These are phyloP conservation scores for Calosoma granatense DNA, from an alignment of 1,140 invertebrate genomes.

Conservation along the genomic window DNA sequence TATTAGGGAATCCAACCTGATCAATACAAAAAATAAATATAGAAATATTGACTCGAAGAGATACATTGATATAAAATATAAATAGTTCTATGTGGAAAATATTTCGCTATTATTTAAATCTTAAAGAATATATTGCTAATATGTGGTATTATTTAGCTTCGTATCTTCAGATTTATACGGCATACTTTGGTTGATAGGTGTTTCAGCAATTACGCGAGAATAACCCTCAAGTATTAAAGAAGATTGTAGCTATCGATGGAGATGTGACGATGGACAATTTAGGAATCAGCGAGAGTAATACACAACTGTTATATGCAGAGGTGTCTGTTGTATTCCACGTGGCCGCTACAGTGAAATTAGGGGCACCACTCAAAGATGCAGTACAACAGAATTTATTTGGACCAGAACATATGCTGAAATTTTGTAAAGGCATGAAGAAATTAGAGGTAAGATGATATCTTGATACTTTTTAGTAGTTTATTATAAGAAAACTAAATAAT, in stretches of 20 bases:
- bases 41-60: no score
- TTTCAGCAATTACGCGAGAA: neutral
- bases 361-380: constrained; percentile 51
- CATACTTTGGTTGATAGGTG: neutral
- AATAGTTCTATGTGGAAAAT: no score
- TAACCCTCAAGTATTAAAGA: constrained; percentile 20
- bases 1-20: no score
- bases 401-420: constrained; percentile 49
- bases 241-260: constrained; percentile 64
- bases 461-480: no score
- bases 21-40: no score
- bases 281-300: constrained; percentile 37
- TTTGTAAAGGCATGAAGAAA: constrained; percentile 46
- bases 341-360: constrained; percentile 57
- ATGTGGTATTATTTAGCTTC: no score
- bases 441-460: constrained; percentile 29
- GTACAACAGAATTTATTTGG: constrained; percentile 44
- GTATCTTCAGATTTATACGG: no score
- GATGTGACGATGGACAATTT: constrained; percentile 58
- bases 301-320: constrained; percentile 38
- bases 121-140: no score
- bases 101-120: no score
- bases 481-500: no score
- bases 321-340: constrained; percentile 53
- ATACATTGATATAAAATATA: no score